Evolutionary conservation across 2,797 vertebrate species (phyloP).

Genomic region (Onychomys torridus): DNA sequence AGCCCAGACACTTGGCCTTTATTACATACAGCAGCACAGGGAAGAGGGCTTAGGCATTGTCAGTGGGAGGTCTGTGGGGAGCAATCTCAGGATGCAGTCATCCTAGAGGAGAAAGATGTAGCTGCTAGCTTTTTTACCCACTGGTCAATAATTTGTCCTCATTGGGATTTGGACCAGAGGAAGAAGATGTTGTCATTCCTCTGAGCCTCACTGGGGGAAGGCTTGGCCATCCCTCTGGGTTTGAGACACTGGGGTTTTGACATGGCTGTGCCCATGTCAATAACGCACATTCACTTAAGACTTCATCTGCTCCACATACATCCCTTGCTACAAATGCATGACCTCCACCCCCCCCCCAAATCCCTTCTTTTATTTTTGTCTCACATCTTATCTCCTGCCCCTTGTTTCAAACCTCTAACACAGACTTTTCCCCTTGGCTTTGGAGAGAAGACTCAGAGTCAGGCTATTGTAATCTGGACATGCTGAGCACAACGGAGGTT

Average conservation of each 20-base stretch:
- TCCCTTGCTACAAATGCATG: neutral
- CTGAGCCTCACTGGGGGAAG: neutral
- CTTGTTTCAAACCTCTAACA: neutral
- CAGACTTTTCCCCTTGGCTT: neutral
- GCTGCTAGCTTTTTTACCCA: no score
- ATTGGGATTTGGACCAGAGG: neutral
- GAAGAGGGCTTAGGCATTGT: neutral
- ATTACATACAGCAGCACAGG: no score
- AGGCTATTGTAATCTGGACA: neutral
- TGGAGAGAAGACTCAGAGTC: neutral
- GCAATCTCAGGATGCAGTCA: neutral
- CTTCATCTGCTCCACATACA: neutral
- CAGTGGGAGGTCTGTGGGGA: neutral
- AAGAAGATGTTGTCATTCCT: neutral
- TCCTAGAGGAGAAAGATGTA: no score
- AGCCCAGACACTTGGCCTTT: neutral
- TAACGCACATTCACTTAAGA: neutral
- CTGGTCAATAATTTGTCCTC: neutral
- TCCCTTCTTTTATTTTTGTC: neutral
- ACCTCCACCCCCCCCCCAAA: neutral
- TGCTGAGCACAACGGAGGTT: neutral
- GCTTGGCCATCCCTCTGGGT: neutral
- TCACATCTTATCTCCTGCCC: neutral
- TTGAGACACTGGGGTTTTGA: neutral
- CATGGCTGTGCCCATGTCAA: neutral